Evolutionary conservation across 2,797 vertebrate species (phyloP), one percentile per base, ranked within the genome.

Genomic region (Trichosurus vulpecula): DNA sequence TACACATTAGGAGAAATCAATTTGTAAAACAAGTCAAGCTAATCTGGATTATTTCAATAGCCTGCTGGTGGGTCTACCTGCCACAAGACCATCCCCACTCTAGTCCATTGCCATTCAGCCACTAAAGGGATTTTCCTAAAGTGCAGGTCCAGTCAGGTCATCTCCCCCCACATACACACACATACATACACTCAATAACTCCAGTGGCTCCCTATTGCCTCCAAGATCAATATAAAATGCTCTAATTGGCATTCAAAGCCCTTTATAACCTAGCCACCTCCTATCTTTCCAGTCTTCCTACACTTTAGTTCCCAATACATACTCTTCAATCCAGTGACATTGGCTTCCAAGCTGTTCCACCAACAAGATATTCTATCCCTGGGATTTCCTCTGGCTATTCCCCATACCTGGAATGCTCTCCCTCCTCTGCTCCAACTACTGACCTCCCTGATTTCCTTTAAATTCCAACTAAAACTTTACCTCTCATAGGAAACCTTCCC

Each of bases 1-100:
- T 97, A 53, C 92, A 91, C 61, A 52, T 90, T 41, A 54, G 93
- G 95, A 93, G 54, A 90, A 93, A 94, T 31, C 61, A 90, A 52
- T 92, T 35, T 91, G 91, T 93, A 27, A 96, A 95, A 90, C 0
- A 93, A 51, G 90, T 74, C 47, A 81, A 95, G 90, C 53, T 93
- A 95, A 93, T 54, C n/a, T 81, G 74, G 74, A 81, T 81, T 81
- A 81, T 47, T 81, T 35, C n/a, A 81, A 47, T 27, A 81, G 74
- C 8, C 19, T 47, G 22, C 74, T 81, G 16, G 29, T 41, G 31
- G 13, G 13, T n/a, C 35, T 66, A 12, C 31, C 61, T 66, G 2
- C 19, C 41, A 25, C n/a, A 47, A n/a, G 14, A n/a, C 35, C 14
- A 14, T 66, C 61, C 35, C 35, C 14, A 66, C 35, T 66, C n/a